These are phyloP conservation scores for Hyperopisus bebe DNA, from an alignment of 2,113 vertebrate genomes.

Conservation along the genomic window DNA sequence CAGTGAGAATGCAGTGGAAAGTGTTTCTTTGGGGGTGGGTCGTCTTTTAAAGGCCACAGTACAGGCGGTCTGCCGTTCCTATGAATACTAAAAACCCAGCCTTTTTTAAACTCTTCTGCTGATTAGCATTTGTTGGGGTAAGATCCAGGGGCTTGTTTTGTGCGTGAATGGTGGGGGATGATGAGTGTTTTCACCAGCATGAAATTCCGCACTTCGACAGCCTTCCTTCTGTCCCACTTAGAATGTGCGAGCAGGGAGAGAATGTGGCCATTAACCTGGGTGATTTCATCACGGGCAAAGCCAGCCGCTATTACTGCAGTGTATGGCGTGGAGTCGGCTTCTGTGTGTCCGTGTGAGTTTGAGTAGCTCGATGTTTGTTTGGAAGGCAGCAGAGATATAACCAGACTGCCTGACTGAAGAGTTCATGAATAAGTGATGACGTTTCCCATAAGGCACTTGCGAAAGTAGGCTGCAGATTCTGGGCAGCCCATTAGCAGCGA, in stretches of 20 bases:
- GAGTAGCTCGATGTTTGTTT: background rate
- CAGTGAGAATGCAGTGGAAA: background rate
- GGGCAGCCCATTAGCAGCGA: background rate
- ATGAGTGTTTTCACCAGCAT: background rate
- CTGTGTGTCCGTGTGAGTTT: background rate
- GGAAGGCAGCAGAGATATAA: background rate
- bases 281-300: background rate
- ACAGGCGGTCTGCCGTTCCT: background rate
- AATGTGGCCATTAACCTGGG: background rate
- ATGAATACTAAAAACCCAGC: background rate
- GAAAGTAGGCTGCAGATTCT: background rate
- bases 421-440: background rate
- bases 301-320: background rate
- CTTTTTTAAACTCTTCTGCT: slow-evolving; percentile 1
- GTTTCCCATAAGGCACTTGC: background rate
- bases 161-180: background rate
- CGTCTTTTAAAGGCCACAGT: background rate
- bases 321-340: background rate
- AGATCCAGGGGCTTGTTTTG: background rate
- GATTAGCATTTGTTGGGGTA: slow-evolving; percentile 2
- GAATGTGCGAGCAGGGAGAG: background rate
- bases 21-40: background rate
- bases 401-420: background rate
- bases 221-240: background rate
- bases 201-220: background rate